Evolutionary conservation across 2,113 vertebrate genomes (phyloP).

Genomic region (Typhlomys cinereus): DNA sequence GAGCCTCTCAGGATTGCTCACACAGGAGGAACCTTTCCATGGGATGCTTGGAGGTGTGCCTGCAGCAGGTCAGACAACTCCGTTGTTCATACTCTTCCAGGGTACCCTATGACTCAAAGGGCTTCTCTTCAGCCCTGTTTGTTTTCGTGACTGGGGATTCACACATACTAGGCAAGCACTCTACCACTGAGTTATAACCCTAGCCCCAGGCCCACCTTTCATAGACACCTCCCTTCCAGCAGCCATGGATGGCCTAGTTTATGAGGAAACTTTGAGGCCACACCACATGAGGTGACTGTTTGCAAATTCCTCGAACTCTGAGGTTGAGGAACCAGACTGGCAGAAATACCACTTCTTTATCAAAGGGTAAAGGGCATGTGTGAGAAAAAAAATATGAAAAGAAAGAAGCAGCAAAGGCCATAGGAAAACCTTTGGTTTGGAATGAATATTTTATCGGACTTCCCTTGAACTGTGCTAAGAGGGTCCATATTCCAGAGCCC

Average conservation of each 20-base stretch:
- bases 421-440: neutral
- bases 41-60: neutral
- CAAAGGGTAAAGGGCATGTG: slow-evolving; percentile 7
- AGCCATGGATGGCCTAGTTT: neutral
- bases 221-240: neutral
- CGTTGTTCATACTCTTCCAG: neutral
- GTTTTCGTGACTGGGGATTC: neutral
- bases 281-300: slow-evolving; percentile 10
- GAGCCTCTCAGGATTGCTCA: neutral
- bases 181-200: neutral
- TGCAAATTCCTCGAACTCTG: slow-evolving; percentile 66
- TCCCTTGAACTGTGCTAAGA: neutral
- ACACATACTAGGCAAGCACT: neutral
- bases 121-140: neutral
- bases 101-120: neutral
- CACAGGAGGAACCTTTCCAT: neutral
- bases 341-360: slow-evolving; percentile 46
- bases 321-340: slow-evolving; percentile 54
- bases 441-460: neutral
- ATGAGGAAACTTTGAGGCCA: neutral
- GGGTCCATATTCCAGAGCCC: neutral
- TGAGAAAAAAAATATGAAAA: slow-evolving; percentile 42
- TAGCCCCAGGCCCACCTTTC: neutral
- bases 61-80: neutral
- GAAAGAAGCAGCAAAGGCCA: slow-evolving; percentile 26